Percentiles rank a stretch among this genome's conserved stretches.
Evolutionary conservation across 2,113 vertebrate species (phyloP).

Genomic region (Vulpes vulpes): DNA sequence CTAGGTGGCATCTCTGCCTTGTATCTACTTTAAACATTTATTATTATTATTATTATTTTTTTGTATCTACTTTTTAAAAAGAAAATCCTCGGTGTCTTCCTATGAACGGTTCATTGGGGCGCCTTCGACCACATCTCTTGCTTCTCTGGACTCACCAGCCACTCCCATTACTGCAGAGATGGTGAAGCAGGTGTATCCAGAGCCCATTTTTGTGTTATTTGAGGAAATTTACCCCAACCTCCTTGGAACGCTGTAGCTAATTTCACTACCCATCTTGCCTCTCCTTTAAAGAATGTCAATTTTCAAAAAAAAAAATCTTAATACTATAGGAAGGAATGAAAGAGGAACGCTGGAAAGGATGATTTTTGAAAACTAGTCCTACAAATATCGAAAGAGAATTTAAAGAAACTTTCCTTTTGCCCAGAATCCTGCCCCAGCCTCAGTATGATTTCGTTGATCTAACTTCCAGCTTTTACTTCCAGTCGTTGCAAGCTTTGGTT

Average conservation of each 20-base stretch:
- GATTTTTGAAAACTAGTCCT: background rate
- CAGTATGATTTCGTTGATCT: background rate
- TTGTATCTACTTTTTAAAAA: background rate
- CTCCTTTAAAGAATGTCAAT: background rate
- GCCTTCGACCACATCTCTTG: background rate
- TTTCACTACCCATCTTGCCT: slow-evolving; percentile 12
- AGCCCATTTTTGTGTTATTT: background rate
- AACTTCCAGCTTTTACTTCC: background rate
- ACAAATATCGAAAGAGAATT: slow-evolving; percentile 17
- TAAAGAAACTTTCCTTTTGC: background rate
- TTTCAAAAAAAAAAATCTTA: background rate
- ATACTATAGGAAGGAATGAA: background rate
- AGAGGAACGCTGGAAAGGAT: background rate
- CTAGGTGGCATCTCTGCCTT: background rate
- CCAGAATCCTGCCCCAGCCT: background rate
- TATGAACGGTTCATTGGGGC: background rate
- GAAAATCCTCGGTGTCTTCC: background rate
- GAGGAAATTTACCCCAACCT: background rate
- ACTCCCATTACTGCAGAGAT: background rate
- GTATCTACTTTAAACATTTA: background rate
- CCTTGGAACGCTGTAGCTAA: background rate
- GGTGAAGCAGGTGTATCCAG: background rate
- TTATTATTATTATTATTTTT: too few relatives aligned
- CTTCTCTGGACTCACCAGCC: background rate
- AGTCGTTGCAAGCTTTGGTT: background rate